Evolutionary conservation across 1,140 invertebrate species (phyloP).

Genomic region (Trachelipus rathkii): DNA sequence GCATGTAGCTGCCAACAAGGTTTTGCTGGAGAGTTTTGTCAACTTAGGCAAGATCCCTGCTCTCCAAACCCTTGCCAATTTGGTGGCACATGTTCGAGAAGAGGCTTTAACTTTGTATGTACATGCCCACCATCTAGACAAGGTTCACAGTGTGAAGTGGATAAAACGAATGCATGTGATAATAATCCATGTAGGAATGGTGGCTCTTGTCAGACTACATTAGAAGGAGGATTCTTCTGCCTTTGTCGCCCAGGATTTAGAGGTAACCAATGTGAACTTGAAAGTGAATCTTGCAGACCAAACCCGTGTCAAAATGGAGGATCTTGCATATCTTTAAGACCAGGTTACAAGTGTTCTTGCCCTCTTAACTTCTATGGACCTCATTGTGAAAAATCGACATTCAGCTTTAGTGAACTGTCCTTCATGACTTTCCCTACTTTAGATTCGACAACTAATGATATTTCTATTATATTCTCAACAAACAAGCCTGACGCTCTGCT

Average conservation of each 20-base stretch:
- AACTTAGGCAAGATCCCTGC: slow-evolving; percentile 81
- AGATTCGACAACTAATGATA: slow-evolving; percentile 81
- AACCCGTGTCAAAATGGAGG: slow-evolving; percentile 84
- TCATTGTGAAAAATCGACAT: slow-evolving; percentile 83
- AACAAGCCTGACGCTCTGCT: slow-evolving; percentile 78
- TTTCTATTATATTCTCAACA: slow-evolving; percentile 85
- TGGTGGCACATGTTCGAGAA: slow-evolving; percentile 72
- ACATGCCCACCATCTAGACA: slow-evolving; percentile 69
- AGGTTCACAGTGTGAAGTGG: slow-evolving; percentile 76
- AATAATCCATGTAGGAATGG: slow-evolving; percentile 82
- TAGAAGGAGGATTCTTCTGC: slow-evolving; percentile 82
- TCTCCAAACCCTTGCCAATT: slow-evolving; percentile 80
- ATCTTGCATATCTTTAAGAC: slow-evolving; percentile 70
- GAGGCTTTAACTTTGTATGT: slow-evolving; percentile 77
- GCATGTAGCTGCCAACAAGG: slow-evolving; percentile 72
- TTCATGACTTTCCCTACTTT: slow-evolving; percentile 81
- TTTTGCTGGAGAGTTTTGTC: slow-evolving; percentile 72
- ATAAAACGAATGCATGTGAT: slow-evolving; percentile 74
- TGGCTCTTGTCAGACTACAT: slow-evolving; percentile 80
- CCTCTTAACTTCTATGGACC: slow-evolving; percentile 76
- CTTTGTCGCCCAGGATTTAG: slow-evolving; percentile 81
- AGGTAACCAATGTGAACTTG: slow-evolving; percentile 76
- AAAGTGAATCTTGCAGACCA: slow-evolving; percentile 77
- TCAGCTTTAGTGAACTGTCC: slow-evolving; percentile 80
- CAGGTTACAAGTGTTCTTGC: slow-evolving; percentile 80